Conservation (phyloP, 2,797 vertebrate species). For the Coranthus polyacanthus region DNA sequence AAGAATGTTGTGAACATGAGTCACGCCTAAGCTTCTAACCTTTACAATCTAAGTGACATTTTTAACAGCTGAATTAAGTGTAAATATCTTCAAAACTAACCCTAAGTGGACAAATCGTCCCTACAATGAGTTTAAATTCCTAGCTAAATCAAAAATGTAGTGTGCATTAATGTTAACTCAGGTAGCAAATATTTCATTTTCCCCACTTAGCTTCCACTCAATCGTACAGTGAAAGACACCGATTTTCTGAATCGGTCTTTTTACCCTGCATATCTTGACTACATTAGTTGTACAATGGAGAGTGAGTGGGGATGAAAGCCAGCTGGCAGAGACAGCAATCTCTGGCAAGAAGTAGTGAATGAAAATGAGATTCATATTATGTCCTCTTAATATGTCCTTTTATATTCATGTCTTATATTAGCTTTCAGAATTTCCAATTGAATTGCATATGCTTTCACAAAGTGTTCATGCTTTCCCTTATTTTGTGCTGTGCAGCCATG, state of each 20-base stretch:
- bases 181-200: not conserved
- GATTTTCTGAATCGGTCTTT: constrained; percentile 32
- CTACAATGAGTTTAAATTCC: constrained; percentile 11
- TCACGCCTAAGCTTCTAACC: no score
- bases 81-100: no score
- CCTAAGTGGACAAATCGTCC: no score
- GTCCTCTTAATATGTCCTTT: constrained; percentile 34
- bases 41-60: no score
- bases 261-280: constrained; percentile 31
- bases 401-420: constrained; percentile 27
- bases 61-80: no score
- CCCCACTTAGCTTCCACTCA: not conserved
- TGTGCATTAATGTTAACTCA: not conserved
- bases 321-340: constrained; percentile 34
- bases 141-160: not conserved
- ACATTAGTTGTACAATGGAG: constrained; percentile 30
- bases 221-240: constrained; percentile 20
- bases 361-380: constrained; percentile 30
- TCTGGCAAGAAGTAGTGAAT: constrained; percentile 16
- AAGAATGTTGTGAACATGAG: no score
- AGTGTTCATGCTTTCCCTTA: constrained; percentile 32
- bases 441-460: constrained; percentile 14
- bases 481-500: constrained; percentile 36
- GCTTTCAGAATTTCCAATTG: constrained; percentile 24
- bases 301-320: constrained; percentile 23